Evolutionary conservation across 2,113 vertebrate genomes (phyloP), one percentile per base, ranked within the genome.

Genomic region (Casuarius casuarius): DNA sequence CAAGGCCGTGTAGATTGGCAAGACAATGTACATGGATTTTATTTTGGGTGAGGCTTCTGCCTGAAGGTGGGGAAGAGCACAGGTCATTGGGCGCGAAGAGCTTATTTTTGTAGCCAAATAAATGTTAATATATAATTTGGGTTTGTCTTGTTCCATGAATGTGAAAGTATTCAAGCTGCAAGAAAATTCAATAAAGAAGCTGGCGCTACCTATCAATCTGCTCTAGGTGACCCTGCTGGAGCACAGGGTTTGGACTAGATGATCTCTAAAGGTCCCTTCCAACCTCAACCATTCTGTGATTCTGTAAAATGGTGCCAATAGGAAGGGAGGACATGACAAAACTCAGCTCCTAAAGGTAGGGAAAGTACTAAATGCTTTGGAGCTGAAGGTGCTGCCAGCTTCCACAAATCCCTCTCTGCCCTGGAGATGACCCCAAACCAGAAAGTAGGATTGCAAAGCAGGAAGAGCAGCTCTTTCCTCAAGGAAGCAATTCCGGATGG

Each of bases 21-120:
- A 49, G 66, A 66, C 44, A 82, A 73, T 25, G 54, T 76, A 31
- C 9, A 23, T n/a, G 16, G 75, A 17, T 78, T n/a, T 8, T 59
- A 20, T 74, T 81, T 82, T 52, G 89, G 63, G 80, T 91, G 84
- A 80, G 78, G 29, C 65, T 85, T 85, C 74, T 89, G 29, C 81
- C 58, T 79, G 44, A 75, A 28, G 44, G 62, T 76, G 70, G 44
- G 12, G 66, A 76, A 89, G 28, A 54, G 10, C 28, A 91, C 20
- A 70, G 33, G 52, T 87, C 76, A 62, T 5, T 52, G 44, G 17
- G 35, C 38, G 33, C 66, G 44, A 46, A 33, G 35, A 84, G 33
- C 29, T 90, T 66, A 66, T 70, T 92, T 94, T 87, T 68, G n/a
- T 52, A 79, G 54, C 9, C 40, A 89, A 85, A 76, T 84, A 68